Evolutionary conservation across 2,113 vertebrate genomes (phyloP).

Genomic region (Apistogramma diplotaenia): DNA sequence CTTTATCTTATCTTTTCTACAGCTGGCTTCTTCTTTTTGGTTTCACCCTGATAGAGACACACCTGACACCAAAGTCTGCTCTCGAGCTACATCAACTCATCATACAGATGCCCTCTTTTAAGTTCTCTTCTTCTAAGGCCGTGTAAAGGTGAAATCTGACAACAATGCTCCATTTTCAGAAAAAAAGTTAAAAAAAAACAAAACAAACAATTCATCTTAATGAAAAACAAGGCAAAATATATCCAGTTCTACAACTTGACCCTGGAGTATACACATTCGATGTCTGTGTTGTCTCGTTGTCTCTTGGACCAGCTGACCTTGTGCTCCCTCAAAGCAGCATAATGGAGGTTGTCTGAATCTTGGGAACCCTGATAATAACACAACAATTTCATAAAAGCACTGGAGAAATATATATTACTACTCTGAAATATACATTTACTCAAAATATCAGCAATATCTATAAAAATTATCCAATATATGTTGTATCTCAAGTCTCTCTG

Average conservation of each 20-base stretch:
- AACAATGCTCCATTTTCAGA: background rate
- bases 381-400: background rate
- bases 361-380: background rate
- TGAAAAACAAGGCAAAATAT: background rate
- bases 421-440: background rate
- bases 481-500: background rate
- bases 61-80: background rate
- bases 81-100: background rate
- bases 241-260: background rate
- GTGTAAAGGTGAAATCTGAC: background rate
- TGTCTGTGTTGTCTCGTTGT: background rate
- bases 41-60: background rate
- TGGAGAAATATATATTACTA: background rate
- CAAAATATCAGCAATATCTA: background rate
- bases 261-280: background rate
- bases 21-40: background rate
- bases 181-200: background rate
- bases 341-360: background rate
- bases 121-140: background rate
- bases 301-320: background rate
- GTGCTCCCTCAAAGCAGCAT: background rate
- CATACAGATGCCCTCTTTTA: background rate
- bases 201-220: background rate
- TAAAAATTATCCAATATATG: background rate
- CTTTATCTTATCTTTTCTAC: fast-evolving